These are phyloP conservation scores for Serilophus lunatus DNA, from an alignment of 2,113 vertebrate genomes.

Conservation along the genomic window DNA sequence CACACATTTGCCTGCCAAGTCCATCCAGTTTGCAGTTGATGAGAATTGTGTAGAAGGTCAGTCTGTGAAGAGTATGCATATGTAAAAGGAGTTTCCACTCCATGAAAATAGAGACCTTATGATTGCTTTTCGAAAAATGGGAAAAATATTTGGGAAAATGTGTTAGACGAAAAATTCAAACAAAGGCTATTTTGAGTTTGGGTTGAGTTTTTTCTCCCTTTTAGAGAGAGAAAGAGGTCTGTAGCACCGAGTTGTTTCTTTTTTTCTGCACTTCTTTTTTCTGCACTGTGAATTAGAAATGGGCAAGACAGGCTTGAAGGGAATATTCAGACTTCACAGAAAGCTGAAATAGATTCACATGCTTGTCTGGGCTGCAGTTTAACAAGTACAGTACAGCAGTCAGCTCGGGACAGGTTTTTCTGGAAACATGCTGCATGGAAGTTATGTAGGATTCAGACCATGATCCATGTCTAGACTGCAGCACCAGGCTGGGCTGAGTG, in stretches of 20 bases:
- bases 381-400: background rate
- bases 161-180: background rate
- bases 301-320: background rate
- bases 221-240: background rate
- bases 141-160: background rate
- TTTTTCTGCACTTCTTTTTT: too few species aligned
- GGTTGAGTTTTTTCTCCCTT: background rate
- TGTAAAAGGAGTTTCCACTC: background rate
- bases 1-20: background rate
- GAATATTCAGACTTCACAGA: background rate
- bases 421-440: rapidly evolving
- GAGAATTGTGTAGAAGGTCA: background rate
- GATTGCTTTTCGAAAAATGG: background rate
- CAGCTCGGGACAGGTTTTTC: background rate
- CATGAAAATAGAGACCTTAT: background rate
- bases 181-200: background rate
- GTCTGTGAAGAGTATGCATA: background rate
- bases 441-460: background rate
- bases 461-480: background rate
- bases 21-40: background rate
- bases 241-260: background rate
- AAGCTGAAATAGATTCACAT: background rate
- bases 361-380: background rate
- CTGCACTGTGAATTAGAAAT: background rate
- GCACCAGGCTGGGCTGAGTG: background rate